A percentile compares a stretch with the other conserved stretches of the same genome.
Conservation (phyloP, 2,797 vertebrate genomes). For the Lepus townsendii region DNA sequence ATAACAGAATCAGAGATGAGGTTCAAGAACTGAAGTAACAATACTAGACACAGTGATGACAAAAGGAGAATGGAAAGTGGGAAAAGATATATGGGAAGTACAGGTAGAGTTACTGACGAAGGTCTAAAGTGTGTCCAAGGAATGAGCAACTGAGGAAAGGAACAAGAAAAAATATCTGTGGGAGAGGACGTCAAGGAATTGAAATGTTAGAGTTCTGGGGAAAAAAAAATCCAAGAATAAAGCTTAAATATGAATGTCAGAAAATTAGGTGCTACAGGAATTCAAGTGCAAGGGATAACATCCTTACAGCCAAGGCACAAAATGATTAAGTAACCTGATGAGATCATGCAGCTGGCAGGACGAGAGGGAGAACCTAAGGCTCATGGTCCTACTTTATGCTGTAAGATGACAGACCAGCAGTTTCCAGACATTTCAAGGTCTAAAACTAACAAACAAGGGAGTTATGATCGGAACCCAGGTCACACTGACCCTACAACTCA, state of each 20-base stretch:
- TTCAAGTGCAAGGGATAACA: not conserved
- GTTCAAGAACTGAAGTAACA: not conserved
- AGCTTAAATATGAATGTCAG: not conserved
- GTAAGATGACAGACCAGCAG: not conserved
- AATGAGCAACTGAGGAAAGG: not conserved
- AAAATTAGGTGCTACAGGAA: conserved; percentile 33
- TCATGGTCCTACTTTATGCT: conserved; percentile 23
- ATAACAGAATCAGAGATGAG: not conserved
- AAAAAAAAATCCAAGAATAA: not conserved
- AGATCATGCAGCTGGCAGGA: not conserved
- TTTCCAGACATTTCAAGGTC: conserved; percentile 37
- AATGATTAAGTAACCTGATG: not conserved
- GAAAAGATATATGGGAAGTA: not conserved
- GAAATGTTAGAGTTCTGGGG: not conserved
- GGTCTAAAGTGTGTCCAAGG: not conserved
- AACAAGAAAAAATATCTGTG: not conserved
- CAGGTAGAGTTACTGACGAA: not conserved
- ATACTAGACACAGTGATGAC: not conserved
- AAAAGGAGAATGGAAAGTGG: not conserved
- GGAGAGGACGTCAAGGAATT: conserved; percentile 6
- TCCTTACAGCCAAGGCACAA: not conserved
- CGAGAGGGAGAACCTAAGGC: not conserved
- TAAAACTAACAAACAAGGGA: not conserved
- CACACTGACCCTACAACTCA: not conserved
- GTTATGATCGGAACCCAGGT: not conserved